Evolutionary conservation across 2,797 vertebrate genomes (phyloP), one percentile per base, ranked within the genome.

Genomic region (Falco berigora): DNA sequence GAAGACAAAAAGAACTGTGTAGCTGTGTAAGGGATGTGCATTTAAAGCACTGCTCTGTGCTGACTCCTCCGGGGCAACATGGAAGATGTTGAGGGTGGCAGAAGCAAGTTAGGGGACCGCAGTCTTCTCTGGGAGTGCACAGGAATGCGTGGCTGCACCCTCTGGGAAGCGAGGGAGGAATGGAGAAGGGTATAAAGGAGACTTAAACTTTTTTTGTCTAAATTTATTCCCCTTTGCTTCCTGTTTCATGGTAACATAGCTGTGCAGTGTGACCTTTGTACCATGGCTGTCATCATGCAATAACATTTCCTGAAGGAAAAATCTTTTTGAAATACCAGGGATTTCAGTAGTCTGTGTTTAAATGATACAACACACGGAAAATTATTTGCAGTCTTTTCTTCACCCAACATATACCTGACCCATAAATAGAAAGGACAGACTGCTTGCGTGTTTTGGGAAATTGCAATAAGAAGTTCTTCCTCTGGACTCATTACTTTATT

Each of bases 281-380:
- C 28, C 1, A 0, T 5, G 21, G 13, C 9, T 92, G 25, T 38
- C 15, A 36, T 28, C 4, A 3, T 7, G 9, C 16, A 53, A 3
- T 18, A 53, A 14, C 1, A 1, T n/a, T 81, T 75, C 42, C 38
- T 68, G 16, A 68, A 68, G 7, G 23, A 75, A 5, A 76, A 80
- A 53, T 4, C 10, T 59, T 74, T 61, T 30, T 49, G 19, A 88
- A 87, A 38, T 13, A 52, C 24, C 23, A 20, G 6, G 22, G 14
- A 30, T 64, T 81, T 72, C 38, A 58, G 21, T 9, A n/a, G 14
- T 49, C 42, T 72, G 8, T 42, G 21, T 44, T 72, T 84, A 61
- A 47, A 44, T 17, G 27, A 64, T 10, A 28, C 9, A 86, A 69
- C 3, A 73, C 6, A 49, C 0, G 50, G 14, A n/a, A 84, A 85